These are phyloP conservation scores for Spea multiplicata DNA, from an alignment of 2,113 vertebrate species.

Conservation along the genomic window DNA sequence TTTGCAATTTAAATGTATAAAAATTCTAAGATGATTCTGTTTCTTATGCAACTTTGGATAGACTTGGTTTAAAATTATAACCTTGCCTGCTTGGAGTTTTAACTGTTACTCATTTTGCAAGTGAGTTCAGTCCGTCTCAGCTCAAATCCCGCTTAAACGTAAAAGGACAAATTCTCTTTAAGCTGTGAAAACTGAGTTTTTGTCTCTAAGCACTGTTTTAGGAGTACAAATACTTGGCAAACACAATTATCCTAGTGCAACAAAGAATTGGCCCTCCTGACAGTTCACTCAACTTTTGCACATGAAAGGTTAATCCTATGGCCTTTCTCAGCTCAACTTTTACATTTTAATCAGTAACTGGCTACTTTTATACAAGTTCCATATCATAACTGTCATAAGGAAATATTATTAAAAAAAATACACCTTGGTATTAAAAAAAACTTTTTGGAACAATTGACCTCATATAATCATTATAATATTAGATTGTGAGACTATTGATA, in stretches of 20 bases:
- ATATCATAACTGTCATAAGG: too few species aligned
- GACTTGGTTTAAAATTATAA: too few species aligned
- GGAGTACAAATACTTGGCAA: conserved; percentile 19
- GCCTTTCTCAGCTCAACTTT: not conserved
- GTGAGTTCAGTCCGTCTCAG: too few species aligned
- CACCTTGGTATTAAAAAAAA: not conserved
- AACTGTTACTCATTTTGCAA: too few species aligned
- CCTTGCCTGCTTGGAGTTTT: too few species aligned
- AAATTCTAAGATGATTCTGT: too few species aligned
- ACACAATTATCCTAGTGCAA: conserved; percentile 4
- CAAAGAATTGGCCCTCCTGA: not conserved
- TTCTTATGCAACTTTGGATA: too few species aligned
- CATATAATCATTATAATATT: too few species aligned
- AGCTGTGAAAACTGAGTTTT: not conserved
- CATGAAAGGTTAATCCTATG: conserved; percentile 21
- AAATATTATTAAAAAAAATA: conserved; percentile 25
- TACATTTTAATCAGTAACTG: conserved; percentile 26
- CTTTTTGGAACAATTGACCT: conserved; percentile 10
- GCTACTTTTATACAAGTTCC: conserved; percentile 17
- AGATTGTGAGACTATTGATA: too few species aligned
- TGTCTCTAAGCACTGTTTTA: not conserved
- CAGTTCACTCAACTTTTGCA: conserved; percentile 24
- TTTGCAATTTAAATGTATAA: too few species aligned
- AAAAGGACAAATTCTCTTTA: not conserved
- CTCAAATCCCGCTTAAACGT: too few species aligned